Conservation (phyloP, 2,888 invertebrate species). For the Timema podura region DNA sequence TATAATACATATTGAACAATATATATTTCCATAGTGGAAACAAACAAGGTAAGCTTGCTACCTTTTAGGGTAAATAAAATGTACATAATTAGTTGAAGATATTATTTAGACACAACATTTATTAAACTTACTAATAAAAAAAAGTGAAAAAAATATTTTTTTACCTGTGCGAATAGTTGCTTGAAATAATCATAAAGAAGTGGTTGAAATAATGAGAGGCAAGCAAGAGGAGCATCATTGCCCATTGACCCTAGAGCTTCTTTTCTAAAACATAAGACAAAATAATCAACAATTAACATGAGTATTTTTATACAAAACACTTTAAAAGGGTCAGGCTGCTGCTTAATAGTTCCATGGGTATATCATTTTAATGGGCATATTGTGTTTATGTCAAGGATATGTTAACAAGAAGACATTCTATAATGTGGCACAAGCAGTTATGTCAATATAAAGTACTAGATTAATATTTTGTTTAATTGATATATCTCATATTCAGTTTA, state of each 20-base stretch:
- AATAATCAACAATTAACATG: constrained; percentile 14
- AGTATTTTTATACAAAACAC: constrained; percentile 2
- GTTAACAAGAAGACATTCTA: too few species aligned
- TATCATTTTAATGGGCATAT: too few species aligned
- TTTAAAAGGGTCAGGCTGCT: neutral
- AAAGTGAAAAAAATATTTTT: neutral
- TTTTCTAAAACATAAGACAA: constrained; percentile 62
- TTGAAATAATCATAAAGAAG: constrained; percentile 97
- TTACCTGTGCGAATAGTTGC: constrained; percentile 93
- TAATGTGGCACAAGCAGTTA: too few species aligned
- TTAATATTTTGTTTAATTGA: too few species aligned
- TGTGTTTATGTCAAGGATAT: too few species aligned
- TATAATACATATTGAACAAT: neutral
- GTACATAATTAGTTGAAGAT: neutral
- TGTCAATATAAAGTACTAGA: too few species aligned
- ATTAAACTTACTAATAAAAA: neutral
- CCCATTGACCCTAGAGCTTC: constrained; percentile 99
- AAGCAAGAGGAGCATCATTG: constrained; percentile 96
- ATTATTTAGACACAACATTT: neutral
- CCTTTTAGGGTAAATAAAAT: too few species aligned
- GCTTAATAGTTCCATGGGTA: too few species aligned
- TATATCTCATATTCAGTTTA: too few species aligned
- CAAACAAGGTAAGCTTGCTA: too few species aligned
- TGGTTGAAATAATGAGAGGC: constrained; percentile 92
- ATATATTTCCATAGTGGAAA: neutral